A percentile compares a stretch with the other conserved stretches of the same genome.
Conservation (phyloP, 2,113 vertebrate genomes). For the Daubentonia madagascariensis region DNA sequence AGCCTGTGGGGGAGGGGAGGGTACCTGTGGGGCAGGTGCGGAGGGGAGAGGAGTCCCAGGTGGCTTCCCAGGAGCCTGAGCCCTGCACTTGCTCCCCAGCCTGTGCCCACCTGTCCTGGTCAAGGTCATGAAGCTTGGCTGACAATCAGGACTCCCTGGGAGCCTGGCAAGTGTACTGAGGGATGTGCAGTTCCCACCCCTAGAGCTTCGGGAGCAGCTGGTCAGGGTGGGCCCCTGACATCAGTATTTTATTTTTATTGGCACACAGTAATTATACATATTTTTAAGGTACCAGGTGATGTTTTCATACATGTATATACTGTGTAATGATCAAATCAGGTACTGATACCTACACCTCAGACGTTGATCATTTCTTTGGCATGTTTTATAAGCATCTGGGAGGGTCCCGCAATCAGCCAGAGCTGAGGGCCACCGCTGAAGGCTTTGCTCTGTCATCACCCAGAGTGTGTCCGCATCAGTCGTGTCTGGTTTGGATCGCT, state of each 20-base stretch:
- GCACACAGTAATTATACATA: neutral
- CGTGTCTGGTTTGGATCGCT: neutral
- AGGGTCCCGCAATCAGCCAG: neutral
- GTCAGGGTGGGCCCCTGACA: neutral
- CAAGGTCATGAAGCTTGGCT: neutral
- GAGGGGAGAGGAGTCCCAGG: neutral
- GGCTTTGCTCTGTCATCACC: neutral
- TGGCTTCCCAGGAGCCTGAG: accelerated
- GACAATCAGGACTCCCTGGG: neutral
- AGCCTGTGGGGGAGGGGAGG: too few species aligned
- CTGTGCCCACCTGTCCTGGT: neutral
- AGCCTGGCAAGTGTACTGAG: neutral
- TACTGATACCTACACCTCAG: neutral
- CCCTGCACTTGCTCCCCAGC: neutral
- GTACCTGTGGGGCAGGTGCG: accelerated
- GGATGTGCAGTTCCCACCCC: too few species aligned
- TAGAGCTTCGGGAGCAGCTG: neutral
- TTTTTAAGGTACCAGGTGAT: neutral
- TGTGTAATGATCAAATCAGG: neutral
- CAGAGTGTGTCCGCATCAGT: too few species aligned
- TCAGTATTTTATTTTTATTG: neutral
- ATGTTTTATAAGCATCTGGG: too few species aligned
- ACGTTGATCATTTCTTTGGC: neutral
- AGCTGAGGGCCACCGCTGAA: neutral
- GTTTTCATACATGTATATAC: neutral